Evolutionary conservation across 2,888 invertebrate species (phyloP).

Genomic region (Brachyptera putata): DNA sequence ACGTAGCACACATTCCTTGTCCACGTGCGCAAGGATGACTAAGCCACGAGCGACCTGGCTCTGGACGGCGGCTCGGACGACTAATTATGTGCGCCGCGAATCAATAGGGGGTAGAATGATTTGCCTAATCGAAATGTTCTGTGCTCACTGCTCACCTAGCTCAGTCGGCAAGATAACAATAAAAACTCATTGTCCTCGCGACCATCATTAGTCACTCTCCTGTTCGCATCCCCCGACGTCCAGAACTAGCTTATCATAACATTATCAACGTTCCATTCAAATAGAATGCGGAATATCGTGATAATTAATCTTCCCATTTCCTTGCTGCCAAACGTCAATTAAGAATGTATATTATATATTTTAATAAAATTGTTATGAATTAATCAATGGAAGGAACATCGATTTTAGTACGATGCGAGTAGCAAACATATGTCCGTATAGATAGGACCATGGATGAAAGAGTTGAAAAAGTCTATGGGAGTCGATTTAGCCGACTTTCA

Average conservation of each 20-base stretch:
- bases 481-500: no score
- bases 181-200: background rate
- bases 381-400: slow-evolving; percentile 16
- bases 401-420: background rate
- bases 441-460: background rate
- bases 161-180: slow-evolving; percentile 14
- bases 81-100: slow-evolving; percentile 12
- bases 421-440: background rate
- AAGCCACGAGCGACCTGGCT: slow-evolving; percentile 10
- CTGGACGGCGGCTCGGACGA: slow-evolving; percentile 12
- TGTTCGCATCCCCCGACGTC: background rate
- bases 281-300: background rate
- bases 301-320: slow-evolving; percentile 11
- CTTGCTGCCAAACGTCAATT: slow-evolving; percentile 1
- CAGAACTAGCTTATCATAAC: slow-evolving; percentile 1
- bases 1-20: no score
- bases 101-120: slow-evolving; percentile 16
- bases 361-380: slow-evolving; percentile 17
- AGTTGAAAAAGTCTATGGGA: no score
- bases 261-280: slow-evolving; percentile 8
- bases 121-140: slow-evolving; percentile 18
- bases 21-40: no score
- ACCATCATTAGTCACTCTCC: slow-evolving; percentile 18
- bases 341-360: slow-evolving; percentile 5
- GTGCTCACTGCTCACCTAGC: slow-evolving; percentile 2